A percentile compares a stretch with the other conserved stretches of the same genome.
phyloP scores from a whole-genome alignment of 2,113 vertebrate genomes.

The Cinclus mexicanus region DNA sequence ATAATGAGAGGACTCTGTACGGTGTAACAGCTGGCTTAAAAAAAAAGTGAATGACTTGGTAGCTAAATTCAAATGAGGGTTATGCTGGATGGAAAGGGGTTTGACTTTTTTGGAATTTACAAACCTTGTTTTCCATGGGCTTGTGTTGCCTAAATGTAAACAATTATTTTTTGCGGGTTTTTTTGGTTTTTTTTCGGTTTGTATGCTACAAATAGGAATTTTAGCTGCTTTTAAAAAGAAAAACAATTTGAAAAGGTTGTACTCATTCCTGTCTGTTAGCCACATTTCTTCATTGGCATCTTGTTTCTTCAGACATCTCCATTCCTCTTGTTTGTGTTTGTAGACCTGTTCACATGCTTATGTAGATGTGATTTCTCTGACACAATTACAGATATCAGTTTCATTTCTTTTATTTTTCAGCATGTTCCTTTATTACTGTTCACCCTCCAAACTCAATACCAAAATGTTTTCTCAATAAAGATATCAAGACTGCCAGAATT shows the following conservation, averaged over 20 bases:
- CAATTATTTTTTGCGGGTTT: background rate
- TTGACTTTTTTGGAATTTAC: background rate
- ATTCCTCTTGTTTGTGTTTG: background rate
- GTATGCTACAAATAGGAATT: background rate
- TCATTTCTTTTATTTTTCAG: background rate
- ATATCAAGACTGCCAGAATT: background rate
- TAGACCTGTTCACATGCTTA: background rate
- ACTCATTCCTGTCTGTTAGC: background rate
- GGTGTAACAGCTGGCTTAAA: background rate
- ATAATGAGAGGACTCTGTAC: background rate
- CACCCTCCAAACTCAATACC: background rate
- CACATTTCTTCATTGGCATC: background rate
- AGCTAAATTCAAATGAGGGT: background rate
- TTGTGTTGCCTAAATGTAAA: background rate
- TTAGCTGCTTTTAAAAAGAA: background rate
- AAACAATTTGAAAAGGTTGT: background rate
- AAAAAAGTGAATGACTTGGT: background rate
- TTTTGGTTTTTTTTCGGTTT: background rate
- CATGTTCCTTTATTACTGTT: background rate
- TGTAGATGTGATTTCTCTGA: background rate
- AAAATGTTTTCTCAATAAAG: background rate
- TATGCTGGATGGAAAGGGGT: background rate
- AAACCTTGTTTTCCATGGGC: background rate
- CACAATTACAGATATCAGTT: background rate
- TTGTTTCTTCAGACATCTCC: background rate